These are phyloP conservation scores for Indicator indicator DNA, from an alignment of 2,113 vertebrate genomes.

Conservation along the genomic window DNA sequence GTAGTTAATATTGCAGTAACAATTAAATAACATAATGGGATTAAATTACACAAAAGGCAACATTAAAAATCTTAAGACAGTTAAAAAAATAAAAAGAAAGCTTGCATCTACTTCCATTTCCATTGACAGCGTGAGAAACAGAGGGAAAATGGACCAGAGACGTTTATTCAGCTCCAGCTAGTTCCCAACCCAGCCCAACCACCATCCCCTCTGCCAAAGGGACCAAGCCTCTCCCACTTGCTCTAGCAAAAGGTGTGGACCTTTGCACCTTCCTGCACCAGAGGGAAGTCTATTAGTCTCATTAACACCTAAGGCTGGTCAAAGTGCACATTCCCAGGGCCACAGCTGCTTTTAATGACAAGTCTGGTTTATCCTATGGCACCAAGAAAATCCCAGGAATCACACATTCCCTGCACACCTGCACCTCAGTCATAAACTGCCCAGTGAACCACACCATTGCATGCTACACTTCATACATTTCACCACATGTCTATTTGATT, in stretches of 20 bases:
- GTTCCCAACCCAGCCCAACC: background rate
- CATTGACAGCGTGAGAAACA: slow-evolving; percentile 36
- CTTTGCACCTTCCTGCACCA: background rate
- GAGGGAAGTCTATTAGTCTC: background rate
- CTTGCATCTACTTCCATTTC: slow-evolving; percentile 74
- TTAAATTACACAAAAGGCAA: slow-evolving; percentile 80
- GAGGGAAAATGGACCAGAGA: slow-evolving; percentile 32
- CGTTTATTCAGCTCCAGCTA: slow-evolving; percentile 42
- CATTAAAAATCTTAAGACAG: slow-evolving; percentile 78
- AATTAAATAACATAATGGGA: slow-evolving; percentile 81
- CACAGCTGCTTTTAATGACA: background rate
- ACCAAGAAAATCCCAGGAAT: background rate
- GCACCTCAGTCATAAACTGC: background rate
- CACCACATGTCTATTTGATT: fast-evolving
- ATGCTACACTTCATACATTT: fast-evolving
- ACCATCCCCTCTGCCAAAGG: background rate
- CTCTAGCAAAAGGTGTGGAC: background rate
- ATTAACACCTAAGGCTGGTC: background rate
- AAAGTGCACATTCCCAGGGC: background rate
- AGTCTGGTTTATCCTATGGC: background rate
- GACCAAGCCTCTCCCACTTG: background rate
- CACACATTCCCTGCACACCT: background rate
- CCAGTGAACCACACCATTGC: background rate
- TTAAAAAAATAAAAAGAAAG: slow-evolving; percentile 68
- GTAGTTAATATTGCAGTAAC: slow-evolving; percentile 82